Evolutionary conservation across 2,888 invertebrate species (phyloP), one percentile per base, ranked within the genome.

Genomic region (Hecatera dysodea): DNA sequence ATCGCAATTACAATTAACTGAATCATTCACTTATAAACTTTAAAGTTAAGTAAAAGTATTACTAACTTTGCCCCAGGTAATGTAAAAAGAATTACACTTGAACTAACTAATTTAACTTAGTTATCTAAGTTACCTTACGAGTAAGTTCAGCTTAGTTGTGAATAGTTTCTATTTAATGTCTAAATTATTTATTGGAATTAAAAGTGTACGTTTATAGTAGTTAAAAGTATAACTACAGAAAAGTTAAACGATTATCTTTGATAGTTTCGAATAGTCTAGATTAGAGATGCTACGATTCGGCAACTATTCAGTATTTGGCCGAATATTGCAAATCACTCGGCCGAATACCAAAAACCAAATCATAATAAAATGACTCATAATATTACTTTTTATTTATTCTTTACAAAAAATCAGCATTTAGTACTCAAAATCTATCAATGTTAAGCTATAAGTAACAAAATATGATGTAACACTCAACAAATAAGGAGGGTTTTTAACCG

Each of bases 21-120:
- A 17, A 44, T 52, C 6, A 55, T 46, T 48, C 19, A 56, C 56
- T 48, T 39, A 15, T 39, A 44, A 53, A 65, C 39, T 50, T 29
- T 22, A 48, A 17, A 33, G 36, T 29, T 39, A 12, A 12, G 27
- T 29, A 33, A n/a, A 69, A 55, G 44, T 68, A 36, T 60, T 61
- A 55, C 33, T 48, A 61, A 76, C 11, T 50, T 78, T 3, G 42
- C n/a, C 42, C 5, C 12, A 57, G 61, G 55, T 70, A 78, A 70
- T 74, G 56, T 78, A 19, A 57, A 74, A 62, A 78, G 71, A n/a
- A 78, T 74, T 52, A 71, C 42, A 48, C 44, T 74, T 78, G 29
- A 19, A 22, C 50, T 46, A 62, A 62, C 62, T 57, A 78, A 75
- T 71, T 62, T 46, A 71, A 74, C 64, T 73, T 63, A 72, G 24